These are phyloP conservation scores for Tapera naevia DNA, from an alignment of 2,797 vertebrate species.

Conservation along the genomic window DNA sequence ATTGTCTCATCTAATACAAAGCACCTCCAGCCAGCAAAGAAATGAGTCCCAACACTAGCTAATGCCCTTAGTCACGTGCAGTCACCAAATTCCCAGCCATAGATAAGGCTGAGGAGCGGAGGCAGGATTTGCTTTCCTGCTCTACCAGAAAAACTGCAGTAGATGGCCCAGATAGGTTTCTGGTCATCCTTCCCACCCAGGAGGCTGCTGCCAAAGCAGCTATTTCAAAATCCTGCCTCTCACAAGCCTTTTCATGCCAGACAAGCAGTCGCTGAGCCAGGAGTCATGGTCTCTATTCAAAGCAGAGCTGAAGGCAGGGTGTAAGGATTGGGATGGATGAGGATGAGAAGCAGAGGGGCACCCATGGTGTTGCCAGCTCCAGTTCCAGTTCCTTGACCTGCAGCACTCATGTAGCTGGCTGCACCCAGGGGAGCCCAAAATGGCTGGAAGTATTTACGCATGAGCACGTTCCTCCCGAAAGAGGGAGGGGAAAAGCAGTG, in stretches of 20 bases:
- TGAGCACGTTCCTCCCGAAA: not conserved
- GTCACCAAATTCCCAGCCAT: not conserved
- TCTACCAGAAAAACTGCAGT: not conserved
- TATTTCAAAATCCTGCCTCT: not conserved
- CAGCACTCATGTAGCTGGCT: not conserved
- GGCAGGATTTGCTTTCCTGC: not conserved
- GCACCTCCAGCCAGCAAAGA: rapidly evolving
- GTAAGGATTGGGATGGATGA: not conserved
- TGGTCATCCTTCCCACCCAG: not conserved
- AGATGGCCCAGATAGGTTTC: not conserved
- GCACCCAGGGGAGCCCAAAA: not conserved
- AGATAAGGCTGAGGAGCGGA: rapidly evolving
- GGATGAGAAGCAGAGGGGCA: not conserved
- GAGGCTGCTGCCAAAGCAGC: not conserved
- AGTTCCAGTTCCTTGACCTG: not conserved
- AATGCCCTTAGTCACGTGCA: rapidly evolving
- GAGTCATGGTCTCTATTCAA: rapidly evolving
- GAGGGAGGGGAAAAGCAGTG: not conserved
- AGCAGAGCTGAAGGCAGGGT: not conserved
- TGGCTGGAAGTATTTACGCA: not conserved
- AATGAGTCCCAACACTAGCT: not conserved
- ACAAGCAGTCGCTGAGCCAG: not conserved
- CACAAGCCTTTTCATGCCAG: rapidly evolving
- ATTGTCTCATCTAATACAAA: not conserved
- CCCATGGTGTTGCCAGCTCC: not conserved